Conservation (phyloP, 1,140 invertebrate genomes). For the Lethocerus indicus region DNA sequence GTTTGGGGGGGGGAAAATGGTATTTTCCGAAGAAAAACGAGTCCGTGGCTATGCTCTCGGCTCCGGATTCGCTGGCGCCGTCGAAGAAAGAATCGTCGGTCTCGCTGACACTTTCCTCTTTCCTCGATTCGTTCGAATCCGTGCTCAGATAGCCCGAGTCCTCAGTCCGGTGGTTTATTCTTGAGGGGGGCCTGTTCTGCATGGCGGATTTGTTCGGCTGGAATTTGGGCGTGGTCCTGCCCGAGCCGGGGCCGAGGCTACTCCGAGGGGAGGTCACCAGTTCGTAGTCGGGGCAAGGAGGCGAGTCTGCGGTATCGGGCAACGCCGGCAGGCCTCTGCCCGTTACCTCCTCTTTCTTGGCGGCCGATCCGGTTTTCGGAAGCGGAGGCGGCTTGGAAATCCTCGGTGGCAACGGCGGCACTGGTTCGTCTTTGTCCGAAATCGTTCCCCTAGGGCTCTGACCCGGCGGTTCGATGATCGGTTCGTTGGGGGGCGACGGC, state of each 20-base stretch:
- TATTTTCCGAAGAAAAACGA: slow-evolving; percentile 72
- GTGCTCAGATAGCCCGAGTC: slow-evolving; percentile 19
- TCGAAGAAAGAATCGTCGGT: slow-evolving; percentile 73
- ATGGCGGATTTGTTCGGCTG: slow-evolving; percentile 26
- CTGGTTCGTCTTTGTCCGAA: slow-evolving; percentile 15
- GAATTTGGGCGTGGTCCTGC: too few species aligned
- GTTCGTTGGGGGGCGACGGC: slow-evolving; percentile 17
- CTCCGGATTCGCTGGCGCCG: slow-evolving; percentile 66
- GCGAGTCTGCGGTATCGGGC: too few species aligned
- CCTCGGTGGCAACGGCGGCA: slow-evolving; percentile 19
- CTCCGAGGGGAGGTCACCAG: too few species aligned
- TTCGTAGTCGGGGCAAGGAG: too few species aligned
- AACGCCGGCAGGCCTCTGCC: too few species aligned
- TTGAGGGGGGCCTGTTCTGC: slow-evolving; percentile 24
- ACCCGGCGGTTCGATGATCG: background rate
- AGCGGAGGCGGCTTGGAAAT: slow-evolving; percentile 25
- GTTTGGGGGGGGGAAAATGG: too few species aligned
- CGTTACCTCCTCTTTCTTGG: slow-evolving; percentile 34
- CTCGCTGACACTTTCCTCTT: slow-evolving; percentile 57
- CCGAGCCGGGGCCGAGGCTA: too few species aligned
- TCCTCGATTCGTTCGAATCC: slow-evolving; percentile 18
- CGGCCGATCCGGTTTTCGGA: slow-evolving; percentile 40
- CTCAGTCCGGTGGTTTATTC: slow-evolving; percentile 11
- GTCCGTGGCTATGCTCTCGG: slow-evolving; percentile 66
- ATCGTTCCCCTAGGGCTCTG: slow-evolving; percentile 17